These are phyloP conservation scores for Pegoplata infirma DNA, from an alignment of 2,888 invertebrate genomes.

Conservation along the genomic window DNA sequence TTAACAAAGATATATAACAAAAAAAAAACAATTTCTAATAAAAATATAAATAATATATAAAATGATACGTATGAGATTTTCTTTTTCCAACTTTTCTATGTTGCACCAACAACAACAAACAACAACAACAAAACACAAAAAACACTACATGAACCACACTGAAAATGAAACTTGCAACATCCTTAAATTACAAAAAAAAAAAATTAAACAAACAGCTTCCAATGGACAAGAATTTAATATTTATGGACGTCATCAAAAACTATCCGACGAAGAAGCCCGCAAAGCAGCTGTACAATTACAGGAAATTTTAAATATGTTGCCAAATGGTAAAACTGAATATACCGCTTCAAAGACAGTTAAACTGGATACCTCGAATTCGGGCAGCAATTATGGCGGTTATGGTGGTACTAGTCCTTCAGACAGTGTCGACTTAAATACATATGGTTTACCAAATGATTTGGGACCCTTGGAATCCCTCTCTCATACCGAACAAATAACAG, in stretches of 20 bases:
- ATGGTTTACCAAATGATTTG: conserved; percentile 69
- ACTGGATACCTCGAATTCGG: conserved; percentile 67
- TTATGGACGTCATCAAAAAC: conserved; percentile 74
- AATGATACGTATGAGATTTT: conserved; percentile 56
- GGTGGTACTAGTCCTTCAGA: conserved; percentile 23
- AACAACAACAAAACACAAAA: conserved; percentile 37
- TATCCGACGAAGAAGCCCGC: conserved; percentile 73
- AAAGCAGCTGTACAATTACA: conserved; percentile 75
- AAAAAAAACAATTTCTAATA: conserved; percentile 23
- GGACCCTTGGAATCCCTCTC: conserved; percentile 74
- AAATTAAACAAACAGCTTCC: conserved; percentile 52
- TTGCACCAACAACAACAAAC: conserved; percentile 35
- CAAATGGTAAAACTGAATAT: conserved; percentile 74
- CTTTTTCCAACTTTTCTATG: conserved; percentile 44
- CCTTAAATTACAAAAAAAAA: too few relatives aligned
- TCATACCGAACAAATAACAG: conserved; percentile 76
- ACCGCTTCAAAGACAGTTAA: conserved; percentile 73
- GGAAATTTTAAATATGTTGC: conserved; percentile 74
- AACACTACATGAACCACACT: conserved; percentile 31
- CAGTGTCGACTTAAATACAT: conserved; percentile 65
- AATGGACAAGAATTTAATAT: conserved; percentile 72
- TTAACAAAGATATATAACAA: conserved; percentile 41
- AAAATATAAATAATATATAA: conserved; percentile 1
- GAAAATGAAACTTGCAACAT: too few relatives aligned
- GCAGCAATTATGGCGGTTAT: conserved; percentile 14